These are phyloP conservation scores for Pteruthius melanotis DNA, from an alignment of 2,113 vertebrate genomes.

Conservation along the genomic window DNA sequence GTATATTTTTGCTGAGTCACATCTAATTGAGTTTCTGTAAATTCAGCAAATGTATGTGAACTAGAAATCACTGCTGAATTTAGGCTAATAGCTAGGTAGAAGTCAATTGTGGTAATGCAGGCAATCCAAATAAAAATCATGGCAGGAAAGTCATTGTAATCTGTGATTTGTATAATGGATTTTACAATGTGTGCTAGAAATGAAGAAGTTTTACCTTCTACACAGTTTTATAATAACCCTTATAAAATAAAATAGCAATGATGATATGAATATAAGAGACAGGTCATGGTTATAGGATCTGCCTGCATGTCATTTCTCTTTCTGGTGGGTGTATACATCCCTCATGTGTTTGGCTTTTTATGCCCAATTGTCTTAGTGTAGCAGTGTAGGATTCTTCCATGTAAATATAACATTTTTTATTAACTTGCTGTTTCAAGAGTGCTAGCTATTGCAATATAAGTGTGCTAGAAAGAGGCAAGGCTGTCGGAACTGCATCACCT, in stretches of 20 bases:
- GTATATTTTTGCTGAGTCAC: neutral
- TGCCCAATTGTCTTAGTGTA: neutral
- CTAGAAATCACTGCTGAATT: constrained; percentile 3
- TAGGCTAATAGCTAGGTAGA: neutral
- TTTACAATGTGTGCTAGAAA: neutral
- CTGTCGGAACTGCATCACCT: neutral
- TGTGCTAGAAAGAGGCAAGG: neutral
- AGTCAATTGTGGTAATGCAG: neutral
- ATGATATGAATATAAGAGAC: neutral
- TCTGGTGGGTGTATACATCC: neutral
- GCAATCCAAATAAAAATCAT: constrained; percentile 11
- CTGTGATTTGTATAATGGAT: neutral
- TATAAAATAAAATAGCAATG: neutral
- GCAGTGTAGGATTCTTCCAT: neutral
- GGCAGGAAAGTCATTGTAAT: neutral
- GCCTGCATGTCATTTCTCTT: neutral
- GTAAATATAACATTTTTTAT: neutral
- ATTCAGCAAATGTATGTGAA: neutral
- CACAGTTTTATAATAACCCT: neutral
- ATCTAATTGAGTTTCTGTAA: neutral
- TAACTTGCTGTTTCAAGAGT: neutral
- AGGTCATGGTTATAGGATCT: neutral
- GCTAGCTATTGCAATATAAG: neutral
- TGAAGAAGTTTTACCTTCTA: neutral
- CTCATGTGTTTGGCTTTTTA: neutral